Conservation (phyloP, 2,113 vertebrate genomes). For the Paracyprichromis sp. region DNA sequence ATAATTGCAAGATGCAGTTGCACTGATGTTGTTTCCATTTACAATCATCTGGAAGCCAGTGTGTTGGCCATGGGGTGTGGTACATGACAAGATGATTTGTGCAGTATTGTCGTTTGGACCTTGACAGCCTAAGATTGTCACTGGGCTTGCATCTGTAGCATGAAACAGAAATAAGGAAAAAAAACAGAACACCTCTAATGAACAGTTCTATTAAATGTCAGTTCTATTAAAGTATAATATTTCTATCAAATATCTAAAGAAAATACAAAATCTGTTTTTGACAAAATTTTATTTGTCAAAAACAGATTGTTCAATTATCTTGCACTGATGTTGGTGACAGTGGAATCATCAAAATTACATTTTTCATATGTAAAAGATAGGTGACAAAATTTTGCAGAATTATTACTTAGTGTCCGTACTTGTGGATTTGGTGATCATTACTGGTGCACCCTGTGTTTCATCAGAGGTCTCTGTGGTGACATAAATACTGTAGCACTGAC, state of each 20-base stretch:
- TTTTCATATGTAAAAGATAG: not conserved
- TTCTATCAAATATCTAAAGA: not conserved
- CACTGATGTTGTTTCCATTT: too few relatives aligned
- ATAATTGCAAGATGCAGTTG: not conserved
- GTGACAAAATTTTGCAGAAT: not conserved
- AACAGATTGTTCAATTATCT: not conserved
- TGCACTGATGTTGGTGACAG: not conserved
- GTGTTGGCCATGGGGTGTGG: conserved; percentile 53
- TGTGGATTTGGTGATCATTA: conserved; percentile 48
- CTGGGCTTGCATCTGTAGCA: conserved; percentile 49
- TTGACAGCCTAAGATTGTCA: conserved; percentile 30
- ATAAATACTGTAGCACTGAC: conserved; percentile 45
- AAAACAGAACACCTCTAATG: not conserved
- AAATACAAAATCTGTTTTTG: not conserved
- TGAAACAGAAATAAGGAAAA: not conserved
- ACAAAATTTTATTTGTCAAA: not conserved
- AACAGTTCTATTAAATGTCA: too few relatives aligned
- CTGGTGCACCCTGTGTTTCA: not conserved
- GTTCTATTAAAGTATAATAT: not conserved
- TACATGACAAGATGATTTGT: conserved; percentile 71
- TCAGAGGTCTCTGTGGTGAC: conserved; percentile 59
- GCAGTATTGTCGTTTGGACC: conserved; percentile 40
- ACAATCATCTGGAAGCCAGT: conserved; percentile 36
- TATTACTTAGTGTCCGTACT: conserved; percentile 43
- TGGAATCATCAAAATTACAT: not conserved